phyloP scores from a whole-genome alignment of 2,113 vertebrate species.

The Polyodon spathula region DNA sequence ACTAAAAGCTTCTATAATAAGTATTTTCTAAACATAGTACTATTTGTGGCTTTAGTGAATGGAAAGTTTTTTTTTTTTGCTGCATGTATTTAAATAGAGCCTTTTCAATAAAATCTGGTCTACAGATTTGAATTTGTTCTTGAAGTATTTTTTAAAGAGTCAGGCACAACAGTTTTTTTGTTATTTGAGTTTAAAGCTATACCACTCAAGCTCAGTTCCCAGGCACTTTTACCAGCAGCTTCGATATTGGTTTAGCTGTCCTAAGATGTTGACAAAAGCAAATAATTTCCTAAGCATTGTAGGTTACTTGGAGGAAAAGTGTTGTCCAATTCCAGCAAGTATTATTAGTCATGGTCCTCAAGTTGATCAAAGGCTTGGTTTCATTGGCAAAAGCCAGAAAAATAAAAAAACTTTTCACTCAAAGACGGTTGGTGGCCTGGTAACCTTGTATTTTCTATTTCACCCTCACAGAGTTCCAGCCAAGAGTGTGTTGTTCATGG shows the following conservation, averaged over 20 bases:
- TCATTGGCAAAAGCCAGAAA: not conserved
- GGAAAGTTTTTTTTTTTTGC: not conserved
- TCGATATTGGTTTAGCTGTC: not conserved
- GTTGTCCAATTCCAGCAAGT: not conserved
- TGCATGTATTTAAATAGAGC: not conserved
- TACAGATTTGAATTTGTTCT: constrained; percentile 5
- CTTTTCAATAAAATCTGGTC: not conserved
- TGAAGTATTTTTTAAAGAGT: not conserved
- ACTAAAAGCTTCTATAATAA: not conserved
- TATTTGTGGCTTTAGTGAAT: not conserved
- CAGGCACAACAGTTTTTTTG: not conserved
- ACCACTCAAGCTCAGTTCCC: not conserved
- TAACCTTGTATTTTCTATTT: not conserved
- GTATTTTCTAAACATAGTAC: not conserved
- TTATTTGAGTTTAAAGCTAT: not conserved
- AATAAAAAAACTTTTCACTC: not conserved
- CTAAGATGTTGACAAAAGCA: not conserved
- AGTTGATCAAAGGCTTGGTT: not conserved
- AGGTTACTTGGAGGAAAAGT: not conserved
- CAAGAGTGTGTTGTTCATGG: not conserved
- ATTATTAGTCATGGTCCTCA: not conserved
- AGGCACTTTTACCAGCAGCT: not conserved
- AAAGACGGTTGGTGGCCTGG: not conserved
- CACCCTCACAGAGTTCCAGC: not conserved
- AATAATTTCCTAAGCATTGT: not conserved